phyloP scores from a whole-genome alignment of 1,140 invertebrate genomes.

The Drosophila ogumai region DNA sequence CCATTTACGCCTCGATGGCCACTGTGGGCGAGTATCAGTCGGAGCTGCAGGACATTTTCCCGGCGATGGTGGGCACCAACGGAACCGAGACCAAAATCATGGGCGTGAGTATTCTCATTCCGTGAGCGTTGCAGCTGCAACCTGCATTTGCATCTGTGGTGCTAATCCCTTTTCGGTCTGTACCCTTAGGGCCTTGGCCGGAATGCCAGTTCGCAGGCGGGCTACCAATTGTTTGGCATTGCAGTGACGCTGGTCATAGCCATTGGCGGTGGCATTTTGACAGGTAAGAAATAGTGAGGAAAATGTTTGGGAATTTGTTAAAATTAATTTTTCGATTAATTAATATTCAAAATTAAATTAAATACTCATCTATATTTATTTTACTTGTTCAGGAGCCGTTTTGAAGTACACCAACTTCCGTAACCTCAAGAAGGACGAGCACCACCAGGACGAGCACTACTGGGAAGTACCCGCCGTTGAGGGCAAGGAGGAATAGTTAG shows the following conservation, averaged over 20 bases:
- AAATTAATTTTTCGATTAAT: background rate
- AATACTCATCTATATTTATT: background rate
- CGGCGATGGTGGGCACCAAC: conserved; percentile 85
- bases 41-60: conserved; percentile 87
- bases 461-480: conserved; percentile 86
- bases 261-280: conserved; percentile 90
- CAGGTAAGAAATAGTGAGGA: conserved; percentile 87
- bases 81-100: conserved; percentile 69
- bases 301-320: background rate
- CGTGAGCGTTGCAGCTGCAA: background rate
- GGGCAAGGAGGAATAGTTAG: conserved; percentile 81
- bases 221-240: conserved; percentile 91
- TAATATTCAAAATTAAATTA: background rate
- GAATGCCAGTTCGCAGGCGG: conserved; percentile 89
- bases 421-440: conserved; percentile 85
- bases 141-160: background rate
- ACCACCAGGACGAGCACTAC: conserved; percentile 86
- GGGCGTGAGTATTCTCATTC: conserved; percentile 67
- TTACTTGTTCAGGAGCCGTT: conserved; percentile 84
- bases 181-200: conserved; percentile 86
- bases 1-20: conserved; percentile 91
- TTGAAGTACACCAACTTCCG: conserved; percentile 85
- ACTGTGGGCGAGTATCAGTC: conserved; percentile 86
- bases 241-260: conserved; percentile 89
- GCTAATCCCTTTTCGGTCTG: conserved; percentile 11